Percentiles rank a stretch among this genome's conserved stretches.
Evolutionary conservation across 1,140 invertebrate species (phyloP).

Genomic region (Anastatus disparis): DNA sequence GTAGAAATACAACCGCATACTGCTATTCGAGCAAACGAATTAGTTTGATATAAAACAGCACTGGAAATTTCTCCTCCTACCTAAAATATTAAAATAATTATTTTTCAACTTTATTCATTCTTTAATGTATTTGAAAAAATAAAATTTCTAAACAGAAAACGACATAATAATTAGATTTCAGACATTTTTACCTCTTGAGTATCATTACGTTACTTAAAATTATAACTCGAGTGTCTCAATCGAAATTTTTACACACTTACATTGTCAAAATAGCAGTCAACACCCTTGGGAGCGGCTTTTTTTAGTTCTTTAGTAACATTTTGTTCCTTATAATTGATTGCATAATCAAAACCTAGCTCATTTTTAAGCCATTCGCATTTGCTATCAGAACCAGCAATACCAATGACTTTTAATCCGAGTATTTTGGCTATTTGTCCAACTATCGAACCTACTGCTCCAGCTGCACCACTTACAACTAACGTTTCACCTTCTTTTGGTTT

Average conservation of each 20-base stretch:
- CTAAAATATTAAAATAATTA: slow-evolving; percentile 55
- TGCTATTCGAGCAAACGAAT: slow-evolving; percentile 70
- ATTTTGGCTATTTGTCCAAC: slow-evolving; percentile 82
- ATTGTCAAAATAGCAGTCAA: slow-evolving; percentile 82
- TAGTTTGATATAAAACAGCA: slow-evolving; percentile 73
- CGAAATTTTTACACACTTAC: too few relatives aligned
- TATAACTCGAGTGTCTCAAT: too few relatives aligned
- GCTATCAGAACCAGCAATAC: slow-evolving; percentile 76
- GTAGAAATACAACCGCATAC: slow-evolving; percentile 75
- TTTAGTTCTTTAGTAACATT: slow-evolving; percentile 68
- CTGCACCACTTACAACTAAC: slow-evolving; percentile 74
- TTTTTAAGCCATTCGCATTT: slow-evolving; percentile 77
- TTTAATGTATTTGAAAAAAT: background rate
- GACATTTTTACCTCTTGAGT: too few relatives aligned
- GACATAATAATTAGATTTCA: too few relatives aligned
- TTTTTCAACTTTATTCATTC: background rate
- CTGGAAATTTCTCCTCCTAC: slow-evolving; percentile 76
- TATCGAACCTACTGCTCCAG: slow-evolving; percentile 76
- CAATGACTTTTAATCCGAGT: slow-evolving; percentile 75
- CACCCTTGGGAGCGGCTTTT: slow-evolving; percentile 72
- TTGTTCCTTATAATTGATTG: slow-evolving; percentile 77
- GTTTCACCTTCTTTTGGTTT: slow-evolving; percentile 75
- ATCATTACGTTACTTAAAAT: too few relatives aligned
- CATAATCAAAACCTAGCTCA: slow-evolving; percentile 75
- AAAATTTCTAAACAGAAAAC: too few relatives aligned